Base-by-base conservation (phyloP, 2,888 invertebrate genomes). In the Ichneumoninae sp. region DNA sequence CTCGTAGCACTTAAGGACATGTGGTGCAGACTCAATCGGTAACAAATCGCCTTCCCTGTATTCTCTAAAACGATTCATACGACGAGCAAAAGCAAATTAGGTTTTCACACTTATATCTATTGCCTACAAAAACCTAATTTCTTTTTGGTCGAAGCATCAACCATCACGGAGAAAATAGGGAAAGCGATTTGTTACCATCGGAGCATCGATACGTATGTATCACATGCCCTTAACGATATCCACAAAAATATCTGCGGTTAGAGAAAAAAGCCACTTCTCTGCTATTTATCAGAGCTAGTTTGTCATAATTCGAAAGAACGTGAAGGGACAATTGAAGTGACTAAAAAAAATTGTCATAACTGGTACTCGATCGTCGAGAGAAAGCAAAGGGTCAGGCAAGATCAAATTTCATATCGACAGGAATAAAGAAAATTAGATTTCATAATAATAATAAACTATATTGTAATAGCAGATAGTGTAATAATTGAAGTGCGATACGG, bases 341-440 rank as follows among this genome's bases (percentile, higher is more conserved):
- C 19, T 16, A n/a, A 62, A 50, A 50, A 54, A 19, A 57, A 5
- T 3, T 22, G 33, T 36, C 22, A 54, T 7, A 40, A 54, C 13
- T 19, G 36, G 36, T 71, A 69, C 36, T 60, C 30, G 50, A 44
- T 36, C 26, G 30, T 22, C 8, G 26, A 52, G 30, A 57, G 3
- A 54, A 68, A 10, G 54, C 44, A 47, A 22, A 13, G 54, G 54
- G 54, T 65, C 69, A 68, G 74, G 47, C 62, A 65, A 79, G 62
- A 83, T 83, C 70, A 83, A 83, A 83, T 79, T 83, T 79, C 83
- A 83, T 83, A 83, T 83, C 79, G 83, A 79, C 72, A 69, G 52
- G 68, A 71, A 52, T 54, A 54, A 77, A 66, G 16, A 57, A 77
- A 66, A 70, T 36, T 72, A 75, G 50, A 50, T 85, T 70, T 80